These are phyloP conservation scores for Nautilus pompilius DNA, from an alignment of 1,140 invertebrate species.

Conservation along the genomic window DNA sequence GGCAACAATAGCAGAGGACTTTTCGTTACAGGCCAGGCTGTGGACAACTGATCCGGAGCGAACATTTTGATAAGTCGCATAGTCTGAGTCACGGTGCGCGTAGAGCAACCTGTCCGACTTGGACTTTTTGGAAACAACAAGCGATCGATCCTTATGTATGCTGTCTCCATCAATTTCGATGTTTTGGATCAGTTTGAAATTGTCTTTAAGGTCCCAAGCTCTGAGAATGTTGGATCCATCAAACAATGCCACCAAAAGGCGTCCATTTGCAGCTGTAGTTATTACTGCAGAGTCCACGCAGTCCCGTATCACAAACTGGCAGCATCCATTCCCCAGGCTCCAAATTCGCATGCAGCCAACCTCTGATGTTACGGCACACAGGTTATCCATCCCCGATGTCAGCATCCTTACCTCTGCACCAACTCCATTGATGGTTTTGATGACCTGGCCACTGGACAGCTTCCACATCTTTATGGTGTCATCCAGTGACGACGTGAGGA, in stretches of 20 bases:
- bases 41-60: constrained; percentile 37
- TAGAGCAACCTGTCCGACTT: constrained; percentile 38
- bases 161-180: constrained; percentile 27
- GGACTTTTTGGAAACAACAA: constrained; percentile 31
- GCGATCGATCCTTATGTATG: constrained; percentile 39
- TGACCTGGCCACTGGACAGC: constrained; percentile 41
- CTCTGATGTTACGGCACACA: constrained; percentile 39
- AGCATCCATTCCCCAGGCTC: constrained; percentile 29
- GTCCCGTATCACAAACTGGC: constrained; percentile 28
- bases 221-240: constrained; percentile 45
- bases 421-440: constrained; percentile 39
- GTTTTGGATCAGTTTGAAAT: constrained; percentile 26
- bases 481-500: constrained; percentile 44
- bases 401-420: constrained; percentile 39
- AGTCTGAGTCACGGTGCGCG: constrained; percentile 36
- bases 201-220: constrained; percentile 37
- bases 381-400: constrained; percentile 30
- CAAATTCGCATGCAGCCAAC: constrained; percentile 38
- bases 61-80: constrained; percentile 38
- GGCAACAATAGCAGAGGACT: constrained; percentile 37
- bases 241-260: constrained; percentile 41
- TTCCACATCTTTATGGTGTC: constrained; percentile 52
- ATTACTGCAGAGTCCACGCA: constrained; percentile 43
- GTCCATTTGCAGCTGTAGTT: constrained; percentile 35
- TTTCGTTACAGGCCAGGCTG: constrained; percentile 37